Evolutionary conservation across 1,140 invertebrate species (phyloP), one percentile per base, ranked within the genome.

Genomic region (Stegodyphus mimosarum): DNA sequence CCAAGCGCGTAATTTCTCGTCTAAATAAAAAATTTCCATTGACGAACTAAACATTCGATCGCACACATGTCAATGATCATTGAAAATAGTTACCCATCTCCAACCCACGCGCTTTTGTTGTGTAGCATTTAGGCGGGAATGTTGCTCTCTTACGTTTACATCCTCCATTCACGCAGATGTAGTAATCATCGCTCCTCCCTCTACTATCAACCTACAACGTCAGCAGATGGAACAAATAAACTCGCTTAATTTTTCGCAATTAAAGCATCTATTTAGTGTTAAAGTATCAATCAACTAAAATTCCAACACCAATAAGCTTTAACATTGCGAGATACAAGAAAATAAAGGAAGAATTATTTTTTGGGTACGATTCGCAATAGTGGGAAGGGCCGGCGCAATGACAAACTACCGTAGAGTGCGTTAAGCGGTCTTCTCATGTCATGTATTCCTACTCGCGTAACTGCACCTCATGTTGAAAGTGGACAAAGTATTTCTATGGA

Each of bases 401-500:
- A 76, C 81, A 84, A 66, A 76, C 81, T 84, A 84, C 73, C 63
- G 66, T 76, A 70, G 73, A 76, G 81, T 84, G 81, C 18, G 81
- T 50, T n/a, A 75, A 60, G 49, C 72, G 81, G 81, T 64, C 64
- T 52, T 48, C 18, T 64, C 76, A 18, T 84, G 81, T 84, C 81
- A 84, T 84, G 81, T 84, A 84, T 84, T 76, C 81, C 50, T 84
- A 69, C 81, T 76, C 81, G 69, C 64, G 50, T 49, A 75, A 76
- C 64, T 69, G 72, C 73, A 84, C 81, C 73, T 76, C 72, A 66
- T 64, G 72, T 60, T 69, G 81, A 76, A 76, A 81, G 72, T 83
- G 86, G 55, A 83, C 66, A 76, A 76, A 83, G 71, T 87, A 74
- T 76, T 87, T 87, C 77, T 87, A 87, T 83, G 86, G 73, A 87